Base-by-base conservation (phyloP, 2,797 vertebrate species). In the Etheostoma perlongum region DNA sequence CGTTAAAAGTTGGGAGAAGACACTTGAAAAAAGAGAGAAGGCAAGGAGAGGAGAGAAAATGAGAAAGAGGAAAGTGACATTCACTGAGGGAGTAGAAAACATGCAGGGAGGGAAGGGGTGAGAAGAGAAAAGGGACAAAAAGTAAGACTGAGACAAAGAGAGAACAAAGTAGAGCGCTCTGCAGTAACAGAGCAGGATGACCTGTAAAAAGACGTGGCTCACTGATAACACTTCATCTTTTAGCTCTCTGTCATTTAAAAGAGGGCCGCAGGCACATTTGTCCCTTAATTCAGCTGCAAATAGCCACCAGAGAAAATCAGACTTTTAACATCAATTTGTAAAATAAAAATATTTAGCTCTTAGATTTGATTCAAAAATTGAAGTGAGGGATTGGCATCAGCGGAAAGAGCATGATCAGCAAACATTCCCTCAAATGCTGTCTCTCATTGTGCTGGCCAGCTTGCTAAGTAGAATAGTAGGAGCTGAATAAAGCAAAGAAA, bases 1-100 rank as follows among this genome's bases (percentile, higher is more conserved):
- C 63, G 62, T 66, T 65, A 84, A 79, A 81, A 80, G 68, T 83
- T 69, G 23, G 73, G 67, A 63, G 72, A 67, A n/a, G 60, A 76
- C 25, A 47, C 55, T 74, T 57, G 47, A 76, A 62, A 66, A 49
- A 64, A 79, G 44, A 71, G 40, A 47, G 13, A 44, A 46, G 33
- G 67, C 3, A 6, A 54, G 51, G 55, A n/a, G 66, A 69, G 54
- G 64, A 75, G 69, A 63, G 62, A 64, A 67, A 78, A 58, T 61
- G 33, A 72, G 76, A 62, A 21, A 27, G 30, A 58, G 57, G 60
- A 57, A 44, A 62, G 70, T 72, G 68, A 70, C 69, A 75, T 49
- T 47, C 23, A 60, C 14, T 52, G 68, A 46, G 42, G 27, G 21
- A 78, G 18, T 66, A 23, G 30, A 40, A 73, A 60, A 58, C 23